Evolutionary conservation across 2,113 vertebrate genomes (phyloP).

Genomic region (Leptosomus discolor): DNA sequence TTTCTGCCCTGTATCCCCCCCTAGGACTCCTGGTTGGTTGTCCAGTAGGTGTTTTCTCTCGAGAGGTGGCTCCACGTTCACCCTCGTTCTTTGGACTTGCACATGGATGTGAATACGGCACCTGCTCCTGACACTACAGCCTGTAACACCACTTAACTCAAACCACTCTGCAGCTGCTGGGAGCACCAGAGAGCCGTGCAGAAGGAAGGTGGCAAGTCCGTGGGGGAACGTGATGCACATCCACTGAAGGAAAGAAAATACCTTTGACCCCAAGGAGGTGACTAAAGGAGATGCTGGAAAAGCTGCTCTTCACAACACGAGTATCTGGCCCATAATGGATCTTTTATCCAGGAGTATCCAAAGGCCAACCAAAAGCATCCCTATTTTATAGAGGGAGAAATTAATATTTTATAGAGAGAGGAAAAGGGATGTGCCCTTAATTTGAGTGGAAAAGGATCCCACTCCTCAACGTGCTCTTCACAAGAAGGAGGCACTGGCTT

Average conservation of each 20-base stretch:
- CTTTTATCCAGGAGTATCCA: neutral
- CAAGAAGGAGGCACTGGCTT: neutral
- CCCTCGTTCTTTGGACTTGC: neutral
- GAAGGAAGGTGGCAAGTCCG: neutral
- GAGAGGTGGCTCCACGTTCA: neutral
- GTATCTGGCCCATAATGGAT: neutral
- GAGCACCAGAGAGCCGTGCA: neutral
- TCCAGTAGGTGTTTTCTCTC: neutral
- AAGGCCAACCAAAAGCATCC: neutral
- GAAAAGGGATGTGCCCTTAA: neutral
- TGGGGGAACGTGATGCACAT: neutral
- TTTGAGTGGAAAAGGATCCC: neutral
- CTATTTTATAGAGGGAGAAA: neutral
- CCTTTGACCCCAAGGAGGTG: neutral
- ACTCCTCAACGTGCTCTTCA: neutral
- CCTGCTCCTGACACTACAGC: neutral
- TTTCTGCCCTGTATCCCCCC: neutral
- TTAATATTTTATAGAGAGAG: neutral
- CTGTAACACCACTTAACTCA: neutral
- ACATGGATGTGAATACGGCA: accelerated
- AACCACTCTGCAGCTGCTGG: neutral
- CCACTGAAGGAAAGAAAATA: neutral
- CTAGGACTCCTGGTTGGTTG: neutral
- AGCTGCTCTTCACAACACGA: neutral
- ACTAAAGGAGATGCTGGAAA: neutral